Conservation (phyloP, 2,113 vertebrate genomes). For the Malaclemys terrapin region DNA sequence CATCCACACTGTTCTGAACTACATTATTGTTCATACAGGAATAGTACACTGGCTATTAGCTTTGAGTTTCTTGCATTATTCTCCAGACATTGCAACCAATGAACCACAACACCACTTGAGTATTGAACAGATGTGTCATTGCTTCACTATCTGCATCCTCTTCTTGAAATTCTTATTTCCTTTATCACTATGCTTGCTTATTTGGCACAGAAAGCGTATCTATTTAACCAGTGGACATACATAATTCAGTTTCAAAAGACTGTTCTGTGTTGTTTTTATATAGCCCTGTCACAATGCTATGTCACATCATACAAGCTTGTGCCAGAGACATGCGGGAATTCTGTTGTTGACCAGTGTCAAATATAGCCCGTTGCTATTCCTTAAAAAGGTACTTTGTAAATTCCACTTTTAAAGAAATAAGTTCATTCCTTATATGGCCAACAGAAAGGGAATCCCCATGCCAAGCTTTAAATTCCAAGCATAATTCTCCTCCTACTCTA, state of each 20-base stretch:
- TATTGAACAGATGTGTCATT: background rate
- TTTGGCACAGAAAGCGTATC: conserved; percentile 10
- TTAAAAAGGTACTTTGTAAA: conserved; percentile 7
- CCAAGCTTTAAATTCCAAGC: conserved; percentile 29
- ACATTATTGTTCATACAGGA: background rate
- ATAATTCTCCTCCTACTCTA: conserved; percentile 40
- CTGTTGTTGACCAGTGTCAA: accelerated
- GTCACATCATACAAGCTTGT: accelerated
- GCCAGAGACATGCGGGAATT: background rate
- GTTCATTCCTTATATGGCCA: background rate
- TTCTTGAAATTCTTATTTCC: background rate
- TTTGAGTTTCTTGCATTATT: background rate
- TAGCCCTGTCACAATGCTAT: background rate
- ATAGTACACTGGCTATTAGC: background rate
- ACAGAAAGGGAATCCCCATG: conserved; percentile 24
- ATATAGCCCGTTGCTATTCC: background rate
- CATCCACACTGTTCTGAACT: background rate
- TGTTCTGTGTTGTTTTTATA: conserved; percentile 1
- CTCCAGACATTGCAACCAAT: accelerated
- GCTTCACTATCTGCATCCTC: background rate
- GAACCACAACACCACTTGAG: accelerated
- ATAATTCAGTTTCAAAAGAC: background rate
- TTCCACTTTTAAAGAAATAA: background rate
- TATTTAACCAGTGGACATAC: background rate
- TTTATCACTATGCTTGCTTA: accelerated